Percentiles rank a stretch among this genome's conserved stretches.
Conservation (phyloP, 2,113 vertebrate species). For the Arizona elegans region DNA sequence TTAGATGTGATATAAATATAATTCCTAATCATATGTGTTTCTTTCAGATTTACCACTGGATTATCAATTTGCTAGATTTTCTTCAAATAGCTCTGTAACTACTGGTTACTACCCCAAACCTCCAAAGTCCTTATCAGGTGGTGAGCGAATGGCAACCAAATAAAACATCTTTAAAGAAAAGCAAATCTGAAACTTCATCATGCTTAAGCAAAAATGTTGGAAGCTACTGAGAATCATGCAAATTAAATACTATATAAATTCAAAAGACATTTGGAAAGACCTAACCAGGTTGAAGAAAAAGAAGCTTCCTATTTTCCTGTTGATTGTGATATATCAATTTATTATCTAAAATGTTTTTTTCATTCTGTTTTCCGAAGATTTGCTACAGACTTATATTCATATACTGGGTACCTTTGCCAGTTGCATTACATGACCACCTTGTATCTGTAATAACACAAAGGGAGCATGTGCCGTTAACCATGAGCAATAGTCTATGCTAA, state of each 20-base stretch:
- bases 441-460: not conserved
- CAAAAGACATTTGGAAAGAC: constrained; percentile 52
- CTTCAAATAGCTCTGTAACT: constrained; percentile 79
- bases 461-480: not conserved
- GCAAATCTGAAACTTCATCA: constrained; percentile 22
- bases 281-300: not conserved
- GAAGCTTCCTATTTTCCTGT: constrained; percentile 26
- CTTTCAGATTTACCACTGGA: constrained; percentile 89
- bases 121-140: constrained; percentile 77
- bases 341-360: constrained; percentile 14
- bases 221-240: constrained; percentile 47
- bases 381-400: not conserved
- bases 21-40: constrained; percentile 57
- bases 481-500: not conserved
- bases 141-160: constrained; percentile 59
- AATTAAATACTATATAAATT: constrained; percentile 58
- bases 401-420: not conserved
- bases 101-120: constrained; percentile 90
- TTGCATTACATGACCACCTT: not conserved
- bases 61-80: constrained; percentile 90
- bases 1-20: constrained; percentile 35
- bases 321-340: not conserved
- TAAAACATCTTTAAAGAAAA: constrained; percentile 35
- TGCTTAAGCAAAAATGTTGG: constrained; percentile 44
- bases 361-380: not conserved